Evolutionary conservation across 2,888 invertebrate genomes (phyloP), one percentile per base, ranked within the genome.

Genomic region (Caenorhabditis japonica): DNA sequence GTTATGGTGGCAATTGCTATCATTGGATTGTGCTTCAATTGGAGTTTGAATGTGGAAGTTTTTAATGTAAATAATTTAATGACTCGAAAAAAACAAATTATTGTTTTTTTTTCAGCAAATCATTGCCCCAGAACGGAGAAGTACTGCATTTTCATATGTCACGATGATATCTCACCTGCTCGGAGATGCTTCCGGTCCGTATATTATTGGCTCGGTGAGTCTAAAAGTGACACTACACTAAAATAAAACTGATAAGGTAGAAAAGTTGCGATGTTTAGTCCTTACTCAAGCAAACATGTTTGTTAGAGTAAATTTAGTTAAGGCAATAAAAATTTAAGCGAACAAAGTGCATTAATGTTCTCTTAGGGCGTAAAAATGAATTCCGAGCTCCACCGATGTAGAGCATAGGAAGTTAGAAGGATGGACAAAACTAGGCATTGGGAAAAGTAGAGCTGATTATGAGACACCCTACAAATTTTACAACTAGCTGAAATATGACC

Each of bases 101-200:
- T 30, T 30, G 5, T 7, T 19, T 53, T 4, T 3, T 94, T 85
- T 92, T 49, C 90, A 97, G 96, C 97, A 97, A 90, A 94, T 97
- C 49, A 94, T 99, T 19, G 91, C 96, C 78, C 99, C 99, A 5
- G 94, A 94, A 15, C 91, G 97, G 86, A 91, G 99, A 83, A 94
- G 97, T 4, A 94, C 96, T 12, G 99, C 99, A 12, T 96, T 95
- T 90, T 96, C 99, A 59, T 93, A 97, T 88, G 97, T 99, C 90
- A 95, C 99, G 85, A 91, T 99, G 49, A 91, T 96, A 82, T 96
- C 97, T 0, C 99, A 99, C 89, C 93, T 95, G 75, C 91, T 99
- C 56, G 99, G 99, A 13, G 99, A 99, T 90, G 99, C 99, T 61
- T 94, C 95, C 46, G 97, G 97, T 90, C 99, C 99, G 0, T 99